phyloP scores from a whole-genome alignment of 1,140 invertebrate genomes.

The Musca domestica region DNA sequence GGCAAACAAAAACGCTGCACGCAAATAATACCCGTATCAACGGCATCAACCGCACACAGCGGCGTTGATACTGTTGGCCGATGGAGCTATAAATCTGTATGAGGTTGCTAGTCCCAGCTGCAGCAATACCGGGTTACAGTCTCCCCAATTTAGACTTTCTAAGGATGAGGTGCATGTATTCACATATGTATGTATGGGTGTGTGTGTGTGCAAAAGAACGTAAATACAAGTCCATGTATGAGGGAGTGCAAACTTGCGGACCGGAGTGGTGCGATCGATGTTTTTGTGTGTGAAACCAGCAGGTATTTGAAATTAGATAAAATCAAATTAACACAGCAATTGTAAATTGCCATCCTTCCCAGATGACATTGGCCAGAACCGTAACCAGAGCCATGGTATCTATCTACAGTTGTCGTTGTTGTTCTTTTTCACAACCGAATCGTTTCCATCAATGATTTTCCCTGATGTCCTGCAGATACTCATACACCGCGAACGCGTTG shows the following conservation, averaged over 20 bases:
- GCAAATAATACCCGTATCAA: constrained; percentile 9
- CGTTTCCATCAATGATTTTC: too few relatives aligned
- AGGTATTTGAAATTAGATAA: constrained; percentile 18
- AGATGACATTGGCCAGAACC: not conserved
- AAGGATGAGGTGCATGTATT: not conserved
- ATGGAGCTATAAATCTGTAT: constrained; percentile 14
- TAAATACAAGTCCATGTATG: not conserved
- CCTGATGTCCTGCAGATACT: too few relatives aligned
- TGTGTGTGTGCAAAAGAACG: too few relatives aligned
- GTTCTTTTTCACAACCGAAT: too few relatives aligned
- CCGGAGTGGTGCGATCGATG: too few relatives aligned
- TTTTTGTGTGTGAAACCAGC: constrained; percentile 1
- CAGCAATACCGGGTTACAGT: too few relatives aligned
- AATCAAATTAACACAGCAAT: constrained; percentile 20
- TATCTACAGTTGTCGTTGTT: too few relatives aligned
- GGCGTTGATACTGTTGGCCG: not conserved
- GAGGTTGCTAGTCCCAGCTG: not conserved
- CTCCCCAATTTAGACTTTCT: too few relatives aligned
- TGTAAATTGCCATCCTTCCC: constrained; percentile 13
- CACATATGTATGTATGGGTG: not conserved
- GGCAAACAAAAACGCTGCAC: not conserved
- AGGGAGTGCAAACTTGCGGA: not conserved
- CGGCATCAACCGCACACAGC: not conserved
- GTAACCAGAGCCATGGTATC: too few relatives aligned
- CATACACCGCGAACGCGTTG: too few relatives aligned